Percentiles rank a stretch among this genome's conserved stretches.
phyloP scores from a whole-genome alignment of 2,888 invertebrate species.

The Aromia moschata region DNA sequence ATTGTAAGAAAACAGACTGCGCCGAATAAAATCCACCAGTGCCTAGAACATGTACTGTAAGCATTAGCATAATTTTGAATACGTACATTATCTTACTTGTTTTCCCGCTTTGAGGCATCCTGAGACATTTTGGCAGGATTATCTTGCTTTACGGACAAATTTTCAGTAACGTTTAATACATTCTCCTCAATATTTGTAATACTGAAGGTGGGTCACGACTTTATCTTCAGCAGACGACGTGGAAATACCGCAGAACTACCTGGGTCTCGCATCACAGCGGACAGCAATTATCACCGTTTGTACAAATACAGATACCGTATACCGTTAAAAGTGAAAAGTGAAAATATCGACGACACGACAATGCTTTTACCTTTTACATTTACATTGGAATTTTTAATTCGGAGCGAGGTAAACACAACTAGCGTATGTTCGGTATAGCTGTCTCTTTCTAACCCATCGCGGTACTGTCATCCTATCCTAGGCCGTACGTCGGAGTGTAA shows the following conservation, averaged over 20 bases:
- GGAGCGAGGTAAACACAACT: no score
- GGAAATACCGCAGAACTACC: neutral
- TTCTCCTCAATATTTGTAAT: neutral
- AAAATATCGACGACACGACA: no score
- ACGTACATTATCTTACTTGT: no score
- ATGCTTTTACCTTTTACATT: no score
- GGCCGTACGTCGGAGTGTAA: no score
- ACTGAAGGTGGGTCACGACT: neutral
- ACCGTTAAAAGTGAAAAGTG: no score
- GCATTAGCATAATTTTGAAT: no score
- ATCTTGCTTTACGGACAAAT: neutral
- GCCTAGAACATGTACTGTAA: conserved; percentile 48
- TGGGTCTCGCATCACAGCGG: neutral
- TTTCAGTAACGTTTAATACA: neutral
- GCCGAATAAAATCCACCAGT: conserved; percentile 75
- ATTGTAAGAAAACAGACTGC: conserved; percentile 73
- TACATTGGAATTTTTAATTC: no score
- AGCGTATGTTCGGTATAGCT: no score
- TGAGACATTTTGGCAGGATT: neutral
- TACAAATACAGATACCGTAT: neutral
- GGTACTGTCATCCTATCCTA: neutral
- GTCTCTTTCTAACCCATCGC: neutral
- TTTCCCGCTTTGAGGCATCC: neutral
- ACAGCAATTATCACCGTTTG: neutral
- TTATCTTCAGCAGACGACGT: neutral